phyloP scores from a whole-genome alignment of 23 tunicate species.

The Halocynthia roretzi region DNA sequence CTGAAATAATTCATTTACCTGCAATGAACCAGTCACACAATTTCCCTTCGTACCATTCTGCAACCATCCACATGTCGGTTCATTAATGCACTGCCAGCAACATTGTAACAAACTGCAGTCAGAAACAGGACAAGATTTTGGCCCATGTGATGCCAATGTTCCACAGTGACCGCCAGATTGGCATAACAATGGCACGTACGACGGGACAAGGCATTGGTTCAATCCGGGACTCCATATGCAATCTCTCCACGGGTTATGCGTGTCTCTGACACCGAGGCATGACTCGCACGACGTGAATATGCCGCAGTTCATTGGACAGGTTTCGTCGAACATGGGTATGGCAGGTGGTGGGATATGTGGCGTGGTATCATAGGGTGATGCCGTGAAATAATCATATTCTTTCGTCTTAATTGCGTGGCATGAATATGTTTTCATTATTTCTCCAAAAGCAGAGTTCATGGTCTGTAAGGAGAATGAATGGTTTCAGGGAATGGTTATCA shows the following conservation, averaged over 20 bases:
- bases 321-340: background rate
- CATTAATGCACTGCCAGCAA: slow-evolving; percentile 46
- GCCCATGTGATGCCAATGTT: background rate
- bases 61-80: slow-evolving; percentile 36
- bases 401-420: background rate
- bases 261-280: slow-evolving; percentile 2
- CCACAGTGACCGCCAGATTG: slow-evolving; percentile 37
- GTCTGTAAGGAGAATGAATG: background rate
- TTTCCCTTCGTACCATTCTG: background rate
- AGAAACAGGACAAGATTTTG: slow-evolving; percentile 22
- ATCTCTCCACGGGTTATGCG: background rate
- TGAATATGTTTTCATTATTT: slow-evolving; percentile 11
- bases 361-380: slow-evolving; percentile 3
- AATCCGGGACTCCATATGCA: slow-evolving; percentile 39
- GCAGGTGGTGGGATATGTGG: slow-evolving; percentile 1
- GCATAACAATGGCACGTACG: slow-evolving; percentile 16
- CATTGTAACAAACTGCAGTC: slow-evolving; percentile 19
- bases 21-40: slow-evolving; percentile 35
- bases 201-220: slow-evolving; percentile 23
- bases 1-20: background rate
- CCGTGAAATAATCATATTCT: background rate
- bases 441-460: background rate
- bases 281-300: slow-evolving; percentile 2
- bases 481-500: too few relatives aligned
- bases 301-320: slow-evolving; percentile 7